Evolutionary conservation across 2,113 vertebrate species (phyloP).

Genomic region (Prinia subflava): DNA sequence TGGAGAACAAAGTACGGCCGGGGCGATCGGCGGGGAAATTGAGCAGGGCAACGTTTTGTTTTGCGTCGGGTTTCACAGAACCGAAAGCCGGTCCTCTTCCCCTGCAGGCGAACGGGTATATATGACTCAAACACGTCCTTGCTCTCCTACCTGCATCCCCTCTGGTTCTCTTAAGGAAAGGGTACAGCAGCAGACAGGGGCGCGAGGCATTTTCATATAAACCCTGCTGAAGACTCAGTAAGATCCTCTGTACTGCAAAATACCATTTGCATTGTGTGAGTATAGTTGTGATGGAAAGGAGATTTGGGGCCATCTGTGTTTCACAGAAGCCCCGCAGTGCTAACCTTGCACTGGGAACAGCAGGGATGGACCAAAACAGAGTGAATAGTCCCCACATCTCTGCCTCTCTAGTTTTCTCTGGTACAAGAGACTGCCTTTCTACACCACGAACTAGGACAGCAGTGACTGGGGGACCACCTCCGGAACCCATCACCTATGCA

Average conservation of each 20-base stretch:
- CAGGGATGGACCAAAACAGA: neutral
- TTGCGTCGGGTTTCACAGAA: neutral
- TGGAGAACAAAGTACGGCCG: neutral
- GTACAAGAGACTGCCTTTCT: neutral
- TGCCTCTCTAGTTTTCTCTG: neutral
- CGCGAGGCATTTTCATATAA: neutral
- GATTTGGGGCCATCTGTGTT: neutral
- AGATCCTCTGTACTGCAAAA: neutral
- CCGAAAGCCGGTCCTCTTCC: neutral
- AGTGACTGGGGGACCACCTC: neutral
- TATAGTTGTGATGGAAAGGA: neutral
- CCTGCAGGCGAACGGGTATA: neutral
- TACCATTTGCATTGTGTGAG: neutral
- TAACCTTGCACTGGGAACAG: neutral
- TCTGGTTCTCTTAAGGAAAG: neutral
- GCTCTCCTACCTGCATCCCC: neutral
- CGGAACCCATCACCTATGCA: neutral
- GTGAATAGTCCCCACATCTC: too few species aligned
- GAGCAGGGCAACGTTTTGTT: neutral
- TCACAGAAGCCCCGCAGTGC: accelerated
- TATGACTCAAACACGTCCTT: neutral
- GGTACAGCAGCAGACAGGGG: neutral
- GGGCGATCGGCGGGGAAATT: neutral
- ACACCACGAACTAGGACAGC: neutral
- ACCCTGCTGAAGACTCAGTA: neutral